These are phyloP conservation scores for Parotocinclus haroldoi DNA, from an alignment of 2,797 vertebrate species.

Conservation along the genomic window DNA sequence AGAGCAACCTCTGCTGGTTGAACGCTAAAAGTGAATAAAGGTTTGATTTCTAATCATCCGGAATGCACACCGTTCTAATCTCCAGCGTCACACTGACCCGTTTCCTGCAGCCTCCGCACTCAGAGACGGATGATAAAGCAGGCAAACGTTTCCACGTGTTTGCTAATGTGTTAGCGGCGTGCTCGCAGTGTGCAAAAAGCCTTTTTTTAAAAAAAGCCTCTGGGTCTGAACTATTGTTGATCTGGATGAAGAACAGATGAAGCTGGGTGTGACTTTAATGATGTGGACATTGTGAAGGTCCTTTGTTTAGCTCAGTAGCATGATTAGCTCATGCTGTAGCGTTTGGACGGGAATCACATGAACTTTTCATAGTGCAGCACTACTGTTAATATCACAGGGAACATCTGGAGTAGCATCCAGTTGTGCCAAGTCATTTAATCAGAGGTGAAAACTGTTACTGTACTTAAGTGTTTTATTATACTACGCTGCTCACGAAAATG, in stretches of 20 bases:
- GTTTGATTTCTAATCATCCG: slow-evolving; percentile 22
- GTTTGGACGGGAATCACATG: neutral
- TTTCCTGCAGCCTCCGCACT: slow-evolving; percentile 3
- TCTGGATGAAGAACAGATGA: too few species aligned
- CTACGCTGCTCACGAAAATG: too few species aligned
- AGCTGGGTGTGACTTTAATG: neutral
- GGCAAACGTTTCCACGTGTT: slow-evolving; percentile 20
- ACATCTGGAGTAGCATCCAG: neutral
- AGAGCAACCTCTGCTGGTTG: slow-evolving; percentile 47
- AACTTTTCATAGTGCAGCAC: neutral
- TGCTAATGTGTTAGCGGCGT: neutral
- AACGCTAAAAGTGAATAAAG: slow-evolving; percentile 17
- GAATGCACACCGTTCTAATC: slow-evolving; percentile 34
- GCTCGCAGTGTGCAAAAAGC: neutral
- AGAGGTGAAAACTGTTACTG: neutral
- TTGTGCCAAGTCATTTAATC: neutral
- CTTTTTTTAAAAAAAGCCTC: neutral
- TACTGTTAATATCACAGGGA: neutral
- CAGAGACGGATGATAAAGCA: slow-evolving; percentile 6
- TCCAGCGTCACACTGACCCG: neutral
- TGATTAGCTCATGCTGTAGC: neutral
- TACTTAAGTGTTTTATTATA: too few species aligned
- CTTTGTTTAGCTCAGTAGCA: neutral
- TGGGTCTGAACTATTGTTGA: neutral
- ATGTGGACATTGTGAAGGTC: neutral